Conservation (phyloP, 1,140 invertebrate genomes). For the Neotoxoptera formosana region DNA sequence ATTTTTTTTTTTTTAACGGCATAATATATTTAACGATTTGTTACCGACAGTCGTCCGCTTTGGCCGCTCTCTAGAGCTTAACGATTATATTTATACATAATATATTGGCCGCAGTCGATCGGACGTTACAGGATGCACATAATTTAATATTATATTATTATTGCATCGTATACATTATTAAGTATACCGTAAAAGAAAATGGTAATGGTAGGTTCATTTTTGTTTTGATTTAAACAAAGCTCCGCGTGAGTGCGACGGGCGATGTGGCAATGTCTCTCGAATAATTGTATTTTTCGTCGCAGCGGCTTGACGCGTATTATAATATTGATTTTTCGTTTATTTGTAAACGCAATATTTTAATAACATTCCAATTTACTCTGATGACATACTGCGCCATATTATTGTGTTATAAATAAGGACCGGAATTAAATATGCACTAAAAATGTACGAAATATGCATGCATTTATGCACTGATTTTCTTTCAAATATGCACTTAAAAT, state of each 20-base stretch:
- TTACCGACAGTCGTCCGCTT: constrained; percentile 42
- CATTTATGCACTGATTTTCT: too few species aligned
- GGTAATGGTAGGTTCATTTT: neutral
- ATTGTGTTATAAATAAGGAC: too few species aligned
- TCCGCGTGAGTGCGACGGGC: too few species aligned
- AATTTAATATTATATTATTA: neutral
- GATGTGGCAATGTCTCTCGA: neutral
- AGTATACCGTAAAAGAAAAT: too few species aligned
- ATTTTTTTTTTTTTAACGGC: constrained; percentile 30
- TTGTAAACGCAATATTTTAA: neutral
- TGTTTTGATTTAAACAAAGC: neutral
- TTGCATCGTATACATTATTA: too few species aligned
- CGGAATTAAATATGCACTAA: too few species aligned
- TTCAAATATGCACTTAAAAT: too few species aligned
- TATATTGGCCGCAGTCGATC: neutral
- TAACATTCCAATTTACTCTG: neutral
- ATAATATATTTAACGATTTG: neutral
- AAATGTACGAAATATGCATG: too few species aligned
- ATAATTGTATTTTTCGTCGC: neutral
- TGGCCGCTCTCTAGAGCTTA: neutral
- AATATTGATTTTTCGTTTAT: neutral
- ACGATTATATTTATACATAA: too few species aligned
- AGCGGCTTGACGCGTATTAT: neutral
- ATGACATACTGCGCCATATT: neutral
- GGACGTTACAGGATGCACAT: neutral